Percentiles rank a stretch among this genome's conserved stretches.
Evolutionary conservation across 1,140 invertebrate species (phyloP).

Genomic region (Drosophila virilis): DNA sequence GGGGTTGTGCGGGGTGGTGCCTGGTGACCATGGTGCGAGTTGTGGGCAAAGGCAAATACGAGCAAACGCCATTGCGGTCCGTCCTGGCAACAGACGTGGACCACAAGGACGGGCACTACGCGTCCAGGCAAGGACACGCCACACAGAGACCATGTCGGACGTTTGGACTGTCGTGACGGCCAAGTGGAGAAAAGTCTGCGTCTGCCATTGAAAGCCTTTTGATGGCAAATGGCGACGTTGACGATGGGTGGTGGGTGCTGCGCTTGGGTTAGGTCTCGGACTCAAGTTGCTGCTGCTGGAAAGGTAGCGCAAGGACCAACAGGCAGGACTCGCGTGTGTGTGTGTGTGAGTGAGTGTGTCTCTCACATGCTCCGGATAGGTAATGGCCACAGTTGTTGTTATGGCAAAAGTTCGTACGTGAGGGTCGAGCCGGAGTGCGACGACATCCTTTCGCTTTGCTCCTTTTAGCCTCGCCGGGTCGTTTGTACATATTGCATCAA

Average conservation of each 20-base stretch:
- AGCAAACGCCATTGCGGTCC: constrained; percentile 46
- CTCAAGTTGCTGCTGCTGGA: constrained; percentile 31
- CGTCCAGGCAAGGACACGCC: constrained; percentile 25
- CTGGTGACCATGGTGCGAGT: not conserved
- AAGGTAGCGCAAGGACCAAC: constrained; percentile 68
- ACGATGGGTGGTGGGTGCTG: constrained; percentile 10
- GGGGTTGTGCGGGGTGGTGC: not conserved
- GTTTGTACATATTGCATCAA: constrained; percentile 82
- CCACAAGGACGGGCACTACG: constrained; percentile 27
- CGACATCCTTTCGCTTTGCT: constrained; percentile 56
- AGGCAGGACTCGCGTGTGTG: constrained; percentile 27
- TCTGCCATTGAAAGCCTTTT: constrained; percentile 80
- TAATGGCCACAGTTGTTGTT: constrained; percentile 83
- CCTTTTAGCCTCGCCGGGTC: constrained; percentile 54
- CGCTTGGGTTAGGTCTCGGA: constrained; percentile 4
- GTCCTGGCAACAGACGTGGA: constrained; percentile 66
- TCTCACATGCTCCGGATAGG: constrained; percentile 66
- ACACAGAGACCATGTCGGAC: constrained; percentile 3
- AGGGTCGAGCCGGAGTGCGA: constrained; percentile 68
- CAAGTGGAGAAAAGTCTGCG: constrained; percentile 49
- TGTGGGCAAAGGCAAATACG: constrained; percentile 27
- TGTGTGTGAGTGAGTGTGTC: constrained; percentile 30
- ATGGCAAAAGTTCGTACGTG: constrained; percentile 82
- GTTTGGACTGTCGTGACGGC: constrained; percentile 20
- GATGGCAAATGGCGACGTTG: constrained; percentile 54